These are phyloP conservation scores for Hyalella azteca DNA, from an alignment of 2,888 invertebrate species.

Conservation along the genomic window DNA sequence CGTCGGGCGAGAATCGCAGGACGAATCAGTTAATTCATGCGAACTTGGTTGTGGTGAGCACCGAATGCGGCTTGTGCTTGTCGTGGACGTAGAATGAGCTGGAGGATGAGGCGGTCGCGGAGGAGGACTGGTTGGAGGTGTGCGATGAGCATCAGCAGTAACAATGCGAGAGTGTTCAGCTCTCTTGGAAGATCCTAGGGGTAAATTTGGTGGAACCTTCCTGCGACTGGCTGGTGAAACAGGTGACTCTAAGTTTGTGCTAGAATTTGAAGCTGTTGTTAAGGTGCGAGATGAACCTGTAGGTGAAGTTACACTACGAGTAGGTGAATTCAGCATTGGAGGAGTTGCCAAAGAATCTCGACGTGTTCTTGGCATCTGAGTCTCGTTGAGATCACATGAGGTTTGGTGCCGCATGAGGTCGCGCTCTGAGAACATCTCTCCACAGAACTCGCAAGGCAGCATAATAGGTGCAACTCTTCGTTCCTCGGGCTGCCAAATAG, in stretches of 20 bases:
- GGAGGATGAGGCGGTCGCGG: conserved; percentile 42
- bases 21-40: conserved; percentile 5
- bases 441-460: conserved; percentile 69
- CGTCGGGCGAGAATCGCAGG: conserved; percentile 43
- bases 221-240: conserved; percentile 12
- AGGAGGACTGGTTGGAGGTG: conserved; percentile 47
- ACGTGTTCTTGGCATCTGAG: conserved; percentile 45
- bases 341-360: conserved; percentile 34
- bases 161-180: not conserved
- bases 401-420: conserved; percentile 67
- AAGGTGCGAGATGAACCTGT: conserved; percentile 8
- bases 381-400: conserved; percentile 56
- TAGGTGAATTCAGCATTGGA: conserved; percentile 29
- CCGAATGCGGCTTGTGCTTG: conserved; percentile 2
- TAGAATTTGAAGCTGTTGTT: not conserved
- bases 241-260: conserved; percentile 18
- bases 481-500: conserved; percentile 47
- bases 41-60: conserved; percentile 21
- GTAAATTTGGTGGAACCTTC: conserved; percentile 45
- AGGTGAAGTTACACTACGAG: conserved; percentile 1
- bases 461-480: conserved; percentile 58
- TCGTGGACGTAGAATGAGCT: conserved; percentile 3
- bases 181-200: conserved; percentile 35
- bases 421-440: conserved; percentile 66
- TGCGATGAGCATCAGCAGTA: not conserved